Percentiles rank a stretch among this genome's conserved stretches.
phyloP scores from a whole-genome alignment of 2,797 vertebrate genomes.

The Siniperca obscura region DNA sequence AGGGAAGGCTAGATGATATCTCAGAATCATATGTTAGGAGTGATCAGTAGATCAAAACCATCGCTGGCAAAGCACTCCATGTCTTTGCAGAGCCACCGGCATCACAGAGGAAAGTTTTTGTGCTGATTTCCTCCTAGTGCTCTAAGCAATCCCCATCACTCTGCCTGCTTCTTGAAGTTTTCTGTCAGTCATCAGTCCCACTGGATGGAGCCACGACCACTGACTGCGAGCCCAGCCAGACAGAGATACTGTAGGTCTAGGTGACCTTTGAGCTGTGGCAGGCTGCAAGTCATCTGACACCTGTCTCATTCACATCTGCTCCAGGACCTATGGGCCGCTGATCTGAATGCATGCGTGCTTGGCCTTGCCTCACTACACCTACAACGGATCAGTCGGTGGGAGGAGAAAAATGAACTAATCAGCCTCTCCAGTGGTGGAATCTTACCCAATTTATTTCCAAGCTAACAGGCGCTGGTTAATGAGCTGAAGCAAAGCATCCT shows the following conservation, averaged over 20 bases:
- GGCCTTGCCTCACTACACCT: conserved; percentile 69
- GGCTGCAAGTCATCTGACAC: conserved; percentile 69
- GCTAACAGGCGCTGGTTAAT: conserved; percentile 86
- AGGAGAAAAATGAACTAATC: conserved; percentile 83
- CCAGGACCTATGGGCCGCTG: conserved; percentile 53
- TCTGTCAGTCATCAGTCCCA: conserved; percentile 48
- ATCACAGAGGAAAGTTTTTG: conserved; percentile 19
- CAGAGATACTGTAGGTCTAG: conserved; percentile 56
- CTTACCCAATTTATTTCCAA: conserved; percentile 84
- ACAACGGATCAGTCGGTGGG: conserved; percentile 72
- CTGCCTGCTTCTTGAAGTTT: conserved; percentile 25
- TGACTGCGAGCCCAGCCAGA: conserved; percentile 46
- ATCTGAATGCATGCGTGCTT: conserved; percentile 48
- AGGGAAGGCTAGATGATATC: conserved; percentile 30
- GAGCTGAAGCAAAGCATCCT: conserved; percentile 83
- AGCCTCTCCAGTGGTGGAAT: conserved; percentile 81
- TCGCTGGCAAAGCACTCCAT: not conserved
- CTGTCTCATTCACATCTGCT: conserved; percentile 77
- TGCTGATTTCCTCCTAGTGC: conserved; percentile 15
- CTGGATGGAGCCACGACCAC: conserved; percentile 24
- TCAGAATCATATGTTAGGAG: conserved; percentile 31
- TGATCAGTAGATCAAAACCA: conserved; percentile 29
- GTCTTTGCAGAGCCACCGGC: conserved; percentile 22
- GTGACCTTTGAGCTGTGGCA: conserved; percentile 72
- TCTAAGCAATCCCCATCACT: conserved; percentile 10